These are phyloP conservation scores for Carpatolechia fugitivella DNA, from an alignment of 2,888 invertebrate genomes.

Conservation along the genomic window DNA sequence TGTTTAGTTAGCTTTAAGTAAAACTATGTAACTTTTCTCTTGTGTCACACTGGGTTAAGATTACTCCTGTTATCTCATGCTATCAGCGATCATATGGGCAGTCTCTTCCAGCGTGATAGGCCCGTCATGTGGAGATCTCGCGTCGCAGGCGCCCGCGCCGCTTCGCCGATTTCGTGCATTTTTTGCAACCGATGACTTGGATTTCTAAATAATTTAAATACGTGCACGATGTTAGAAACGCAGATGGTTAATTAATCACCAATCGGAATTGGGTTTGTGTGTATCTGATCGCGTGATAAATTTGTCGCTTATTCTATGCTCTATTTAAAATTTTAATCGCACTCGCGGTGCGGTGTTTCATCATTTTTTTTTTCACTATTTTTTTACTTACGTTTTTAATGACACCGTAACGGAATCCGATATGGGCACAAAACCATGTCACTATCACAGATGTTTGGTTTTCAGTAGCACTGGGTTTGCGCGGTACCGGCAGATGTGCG, in stretches of 20 bases:
- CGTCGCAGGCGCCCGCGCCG: constrained; percentile 36
- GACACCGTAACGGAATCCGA: constrained; percentile 65
- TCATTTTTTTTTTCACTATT: neutral
- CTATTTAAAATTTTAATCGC: constrained; percentile 15
- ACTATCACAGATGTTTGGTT: constrained; percentile 63
- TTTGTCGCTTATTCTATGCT: constrained; percentile 29
- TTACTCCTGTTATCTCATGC: neutral
- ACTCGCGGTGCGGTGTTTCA: neutral
- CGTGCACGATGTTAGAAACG: constrained; percentile 62
- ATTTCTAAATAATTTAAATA: constrained; percentile 79
- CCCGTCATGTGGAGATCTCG: constrained; percentile 38
- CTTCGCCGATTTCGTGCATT: constrained; percentile 70
- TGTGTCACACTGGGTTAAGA: too few species aligned
- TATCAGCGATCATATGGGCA: neutral
- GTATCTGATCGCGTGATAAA: constrained; percentile 47
- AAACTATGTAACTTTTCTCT: too few species aligned
- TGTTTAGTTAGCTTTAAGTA: too few species aligned
- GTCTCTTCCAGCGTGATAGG: constrained; percentile 30
- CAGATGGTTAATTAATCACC: constrained; percentile 54
- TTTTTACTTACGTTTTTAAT: constrained; percentile 55
- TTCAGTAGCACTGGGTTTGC: constrained; percentile 24
- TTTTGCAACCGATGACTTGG: constrained; percentile 69
- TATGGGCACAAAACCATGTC: constrained; percentile 72
- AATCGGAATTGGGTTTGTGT: constrained; percentile 61
- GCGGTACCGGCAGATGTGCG: constrained; percentile 33